These are phyloP conservation scores for Coelogynopora nodosa DNA, from an alignment of 2,888 invertebrate species.

Conservation along the genomic window DNA sequence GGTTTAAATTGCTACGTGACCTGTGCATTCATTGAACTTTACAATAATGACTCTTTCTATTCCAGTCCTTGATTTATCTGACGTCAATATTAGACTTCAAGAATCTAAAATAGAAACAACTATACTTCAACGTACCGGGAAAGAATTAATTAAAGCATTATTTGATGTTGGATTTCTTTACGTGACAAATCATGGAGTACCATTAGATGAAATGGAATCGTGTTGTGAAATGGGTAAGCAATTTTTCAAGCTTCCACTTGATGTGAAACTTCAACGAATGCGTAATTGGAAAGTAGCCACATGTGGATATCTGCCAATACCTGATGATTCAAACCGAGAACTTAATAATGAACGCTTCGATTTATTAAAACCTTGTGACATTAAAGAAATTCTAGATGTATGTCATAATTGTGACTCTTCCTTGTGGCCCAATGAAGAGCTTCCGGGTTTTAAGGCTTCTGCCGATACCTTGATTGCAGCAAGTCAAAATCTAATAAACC, in stretches of 20 bases:
- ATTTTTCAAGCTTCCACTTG: constrained; percentile 1
- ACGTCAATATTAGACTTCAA: background rate
- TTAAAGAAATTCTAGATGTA: background rate
- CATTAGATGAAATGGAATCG: background rate
- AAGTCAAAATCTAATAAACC: background rate
- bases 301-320: background rate
- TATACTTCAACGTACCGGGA: background rate
- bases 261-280: background rate
- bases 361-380: background rate
- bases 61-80: background rate
- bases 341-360: background rate
- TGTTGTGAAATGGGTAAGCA: background rate
- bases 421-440: background rate
- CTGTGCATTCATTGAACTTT: background rate
- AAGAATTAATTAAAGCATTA: constrained; percentile 29
- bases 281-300: background rate
- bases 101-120: background rate
- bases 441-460: constrained; percentile 22
- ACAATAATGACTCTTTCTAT: background rate
- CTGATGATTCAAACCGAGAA: background rate
- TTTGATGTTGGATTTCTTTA: constrained; percentile 40
- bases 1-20: background rate
- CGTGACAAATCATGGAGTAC: constrained; percentile 34
- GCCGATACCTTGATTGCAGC: background rate
- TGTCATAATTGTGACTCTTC: background rate